Conservation (phyloP, 1,140 invertebrate species). For the Megalopta genalis region DNA sequence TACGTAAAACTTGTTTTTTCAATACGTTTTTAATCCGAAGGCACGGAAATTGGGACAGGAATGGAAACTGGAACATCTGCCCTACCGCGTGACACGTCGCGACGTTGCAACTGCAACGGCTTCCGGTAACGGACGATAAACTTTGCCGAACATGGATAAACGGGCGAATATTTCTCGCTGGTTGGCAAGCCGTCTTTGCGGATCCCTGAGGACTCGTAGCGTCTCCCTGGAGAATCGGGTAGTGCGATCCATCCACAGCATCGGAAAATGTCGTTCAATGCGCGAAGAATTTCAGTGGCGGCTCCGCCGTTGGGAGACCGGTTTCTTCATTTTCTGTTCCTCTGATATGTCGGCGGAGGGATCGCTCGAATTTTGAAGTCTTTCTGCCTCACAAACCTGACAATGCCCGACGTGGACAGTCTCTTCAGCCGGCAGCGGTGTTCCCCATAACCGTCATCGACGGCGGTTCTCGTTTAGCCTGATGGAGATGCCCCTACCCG, state of each 20-base stretch:
- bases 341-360: constrained; percentile 15
- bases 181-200: neutral
- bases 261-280: constrained; percentile 49
- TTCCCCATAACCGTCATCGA: constrained; percentile 39
- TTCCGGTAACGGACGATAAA: constrained; percentile 39
- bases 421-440: constrained; percentile 58
- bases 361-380: constrained; percentile 70
- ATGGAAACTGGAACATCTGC: too few species aligned
- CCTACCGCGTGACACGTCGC: too few species aligned
- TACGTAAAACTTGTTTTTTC: too few species aligned
- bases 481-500: constrained; percentile 17
- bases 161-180: constrained; percentile 31
- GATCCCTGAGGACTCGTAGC: constrained; percentile 15
- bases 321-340: too few species aligned
- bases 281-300: constrained; percentile 64
- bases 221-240: constrained; percentile 13
- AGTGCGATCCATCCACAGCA: constrained; percentile 3
- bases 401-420: constrained; percentile 54
- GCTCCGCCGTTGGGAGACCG: too few species aligned
- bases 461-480: constrained; percentile 39
- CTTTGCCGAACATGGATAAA: constrained; percentile 12
- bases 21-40: too few species aligned
- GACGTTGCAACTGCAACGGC: neutral
- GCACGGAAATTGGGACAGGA: too few species aligned
- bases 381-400: constrained; percentile 71